These are phyloP conservation scores for Mythimna albipuncta DNA, from an alignment of 2,888 invertebrate genomes.

Conservation along the genomic window DNA sequence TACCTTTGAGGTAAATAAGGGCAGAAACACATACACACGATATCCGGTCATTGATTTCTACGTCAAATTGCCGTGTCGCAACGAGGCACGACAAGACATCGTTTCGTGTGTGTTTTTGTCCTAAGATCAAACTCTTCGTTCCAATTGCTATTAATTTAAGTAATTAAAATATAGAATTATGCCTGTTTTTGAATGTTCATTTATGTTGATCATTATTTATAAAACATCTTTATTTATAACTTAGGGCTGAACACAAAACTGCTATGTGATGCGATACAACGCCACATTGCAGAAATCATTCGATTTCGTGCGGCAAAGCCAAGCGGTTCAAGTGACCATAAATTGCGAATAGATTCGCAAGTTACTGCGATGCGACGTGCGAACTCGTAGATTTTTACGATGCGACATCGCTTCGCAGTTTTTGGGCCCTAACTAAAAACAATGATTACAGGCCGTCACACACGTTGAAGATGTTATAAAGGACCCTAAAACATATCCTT, in stretches of 20 bases:
- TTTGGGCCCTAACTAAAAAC: neutral
- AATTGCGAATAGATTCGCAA: too few species aligned
- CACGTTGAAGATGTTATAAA: too few species aligned
- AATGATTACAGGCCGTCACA: neutral
- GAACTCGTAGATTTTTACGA: too few species aligned
- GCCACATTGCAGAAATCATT: neutral
- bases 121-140: neutral
- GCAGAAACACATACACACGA: neutral
- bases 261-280: too few species aligned
- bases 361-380: too few species aligned
- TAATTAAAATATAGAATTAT: conserved; percentile 1
- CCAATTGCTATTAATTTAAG: conserved; percentile 4
- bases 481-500: too few species aligned
- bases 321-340: too few species aligned
- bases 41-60: neutral
- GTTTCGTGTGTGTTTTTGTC: neutral
- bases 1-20: conserved; percentile 3
- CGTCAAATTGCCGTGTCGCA: neutral
- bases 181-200: neutral
- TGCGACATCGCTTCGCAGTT: too few species aligned
- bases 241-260: too few species aligned
- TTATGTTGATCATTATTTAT: conserved; percentile 23
- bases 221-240: neutral
- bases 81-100: neutral
- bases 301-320: too few species aligned